Base-by-base conservation (phyloP, 2,113 vertebrate species). In the Rhea americana region DNA sequence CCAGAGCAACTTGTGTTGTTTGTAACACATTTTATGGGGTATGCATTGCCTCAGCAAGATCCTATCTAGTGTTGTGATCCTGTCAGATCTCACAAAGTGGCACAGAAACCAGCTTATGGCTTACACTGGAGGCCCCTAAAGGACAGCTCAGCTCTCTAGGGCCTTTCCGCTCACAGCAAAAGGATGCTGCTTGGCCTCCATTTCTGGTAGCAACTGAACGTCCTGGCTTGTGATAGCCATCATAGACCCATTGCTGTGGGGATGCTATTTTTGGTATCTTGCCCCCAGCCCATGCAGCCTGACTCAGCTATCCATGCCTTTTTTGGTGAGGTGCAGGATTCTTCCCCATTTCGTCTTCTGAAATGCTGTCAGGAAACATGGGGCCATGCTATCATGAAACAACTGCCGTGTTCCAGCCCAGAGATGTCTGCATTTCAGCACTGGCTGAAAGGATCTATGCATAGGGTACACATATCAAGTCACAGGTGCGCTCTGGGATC, bases 11-110 rank as follows among this genome's bases (percentile, higher is more conserved):
- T 82, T 72, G 39, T 65, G 66, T 68, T 86, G 77, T 82, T 94
- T 84, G 88, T 86, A 90, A 84, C 62, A 58, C 35, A 50, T 91
- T 93, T n/a, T 86, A 74, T 93, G 75, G 71, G 78, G 84, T 76
- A 75, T 73, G n/a, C 45, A 4, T 74, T 78, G 62, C 82, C 0
- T 4, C 58, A 87, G 45, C 2, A 16, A 94, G 84, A 76, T 91
- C 78, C 82, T 88, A 66, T 82, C 76, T 84, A 58, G 65, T 65
- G 43, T 61, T 86, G 66, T 61, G 76, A 90, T 93, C 47, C 72
- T 53, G 62, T 83, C 85, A 83, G 47, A 75, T 82, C 80, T 90
- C 61, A 73, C 47, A 37, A 81, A 68, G 56, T 56, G 71, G 91
- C 85, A 50, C 45, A n/a, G 53, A 86, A 56, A 61, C 90, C 82